Base-by-base conservation (phyloP, 2,797 vertebrate genomes). In the Microcaecilia unicolor region DNA sequence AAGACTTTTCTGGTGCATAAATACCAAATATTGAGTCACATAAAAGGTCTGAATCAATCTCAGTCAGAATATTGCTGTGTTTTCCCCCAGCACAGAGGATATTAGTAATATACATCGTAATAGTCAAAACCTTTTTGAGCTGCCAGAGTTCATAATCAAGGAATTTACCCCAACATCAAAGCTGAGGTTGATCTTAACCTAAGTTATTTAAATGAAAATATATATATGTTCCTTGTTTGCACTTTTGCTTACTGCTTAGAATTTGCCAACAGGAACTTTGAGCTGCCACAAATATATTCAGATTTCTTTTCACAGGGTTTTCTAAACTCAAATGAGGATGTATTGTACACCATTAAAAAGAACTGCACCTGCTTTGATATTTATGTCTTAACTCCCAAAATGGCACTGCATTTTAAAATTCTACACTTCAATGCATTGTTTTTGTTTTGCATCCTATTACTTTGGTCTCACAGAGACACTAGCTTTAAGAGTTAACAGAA, bases 201-300 rank as follows among this genome's bases (percentile, higher is more conserved):
- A 42, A 51, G 58, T 51, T 46, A 54, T 35, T 38, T 55, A 52
- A 57, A 51, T 48, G 24, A 48, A 55, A 74, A 14, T 58, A 33
- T 7, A 33, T 7, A 43, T 0, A 4, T 50, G 45, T 61, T 62
- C 58, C 76, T 62, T 66, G 72, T 77, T 74, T 68, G 57, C 70
- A 68, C n/a, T n/a, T n/a, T n/a, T n/a, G n/a, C n/a, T n/a, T n/a
- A n/a, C n/a, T n/a, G n/a, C n/a, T n/a, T n/a, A n/a, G n/a, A n/a
- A n/a, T n/a, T 70, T 73, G 83, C 70, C 84, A 80, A 76, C 72
- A 48, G 55, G 44, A 44, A 58, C 59, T 66, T 67, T 64, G 80
- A 92, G 91, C 89, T 92, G 92, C 86, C 87, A 80, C 68, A 81
- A 76, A 70, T 54, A 42, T 44, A 61, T 51, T 37, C 25, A 3